Evolutionary conservation across 1,140 invertebrate species (phyloP), one percentile per base, ranked within the genome.

Genomic region (Zaprionus davidi): DNA sequence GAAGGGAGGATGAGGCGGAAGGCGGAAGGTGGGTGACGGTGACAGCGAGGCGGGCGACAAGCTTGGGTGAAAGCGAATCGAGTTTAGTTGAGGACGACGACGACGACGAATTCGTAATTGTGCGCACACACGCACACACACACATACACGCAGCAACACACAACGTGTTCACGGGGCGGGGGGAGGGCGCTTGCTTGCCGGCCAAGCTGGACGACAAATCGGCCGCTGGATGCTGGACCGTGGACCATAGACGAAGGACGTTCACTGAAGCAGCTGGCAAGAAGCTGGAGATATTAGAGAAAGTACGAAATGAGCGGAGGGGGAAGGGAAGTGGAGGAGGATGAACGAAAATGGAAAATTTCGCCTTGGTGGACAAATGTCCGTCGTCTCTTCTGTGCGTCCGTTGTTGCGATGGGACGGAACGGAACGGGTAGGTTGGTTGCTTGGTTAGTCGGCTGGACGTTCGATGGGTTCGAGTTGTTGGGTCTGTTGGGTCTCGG

Each of bases 31-130:
- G 75, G 69, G 71, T 78, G 68, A 78, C 77, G 83, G 79, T 86
- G 83, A 77, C 79, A 87, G 75, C 78, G 82, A 81, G 71, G 76
- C 76, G 67, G 60, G 41, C 38, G 74, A 59, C 65, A 77, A 67
- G 81, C 53, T 36, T 78, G 81, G 80, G 73, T 74, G 84, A 83
- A 86, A 88, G 84, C 82, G 83, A 86, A 80, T 88, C 78, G 83
- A 86, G 83, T 88, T 83, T 83, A 80, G 83, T 78, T 79, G 84
- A 78, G 84, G 68, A 63, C 63, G 41, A 46, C 59, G 59, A 38
- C 81, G 49, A 76, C 69, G 83, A 83, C 83, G 83, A 87, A 87
- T 87, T 88, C 83, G 83, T 87, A 87, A 87, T 87, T 88, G 83
- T 86, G 76, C 74, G 69, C 83, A 76, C 71, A 81, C 81, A 88